Conservation (phyloP, 2,888 invertebrate genomes). For the Cataglyphis livida region DNA sequence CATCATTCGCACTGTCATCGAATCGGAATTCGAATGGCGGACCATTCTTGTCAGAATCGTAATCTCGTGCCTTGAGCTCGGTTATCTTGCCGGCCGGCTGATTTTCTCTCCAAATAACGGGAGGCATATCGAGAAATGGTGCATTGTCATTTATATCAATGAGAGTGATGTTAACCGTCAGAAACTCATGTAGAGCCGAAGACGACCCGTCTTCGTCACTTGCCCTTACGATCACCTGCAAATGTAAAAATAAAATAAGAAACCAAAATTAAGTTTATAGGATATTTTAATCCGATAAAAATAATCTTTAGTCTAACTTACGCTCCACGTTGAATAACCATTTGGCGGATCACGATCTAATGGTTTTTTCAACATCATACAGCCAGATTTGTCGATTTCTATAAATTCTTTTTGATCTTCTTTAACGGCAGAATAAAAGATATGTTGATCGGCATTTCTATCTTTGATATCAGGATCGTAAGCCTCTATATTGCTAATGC, state of each 20-base stretch:
- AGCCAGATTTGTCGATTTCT: constrained; percentile 91
- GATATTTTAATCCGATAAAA: neutral
- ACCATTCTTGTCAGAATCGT: constrained; percentile 93
- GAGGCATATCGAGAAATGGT: constrained; percentile 93
- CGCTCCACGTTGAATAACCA: constrained; percentile 92
- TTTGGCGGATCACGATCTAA: constrained; percentile 96
- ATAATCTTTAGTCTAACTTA: constrained; percentile 57
- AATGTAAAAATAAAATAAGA: constrained; percentile 5
- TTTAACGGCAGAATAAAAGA: constrained; percentile 88
- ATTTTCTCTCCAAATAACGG: constrained; percentile 95
- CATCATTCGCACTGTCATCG: constrained; percentile 87
- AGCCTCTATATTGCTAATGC: constrained; percentile 88
- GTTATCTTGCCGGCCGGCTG: constrained; percentile 89
- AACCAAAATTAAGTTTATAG: neutral
- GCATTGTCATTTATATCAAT: constrained; percentile 97
- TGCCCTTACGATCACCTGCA: constrained; percentile 88
- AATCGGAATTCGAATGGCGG: constrained; percentile 93
- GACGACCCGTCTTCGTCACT: constrained; percentile 91
- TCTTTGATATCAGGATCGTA: constrained; percentile 95
- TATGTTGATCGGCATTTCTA: constrained; percentile 91
- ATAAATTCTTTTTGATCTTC: constrained; percentile 91
- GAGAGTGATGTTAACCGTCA: constrained; percentile 89
- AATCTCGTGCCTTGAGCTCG: constrained; percentile 91
- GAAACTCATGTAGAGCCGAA: constrained; percentile 88
- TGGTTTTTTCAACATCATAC: constrained; percentile 90